Evolutionary conservation across 1,140 invertebrate genomes (phyloP).

Genomic region (Bombus polaris): DNA sequence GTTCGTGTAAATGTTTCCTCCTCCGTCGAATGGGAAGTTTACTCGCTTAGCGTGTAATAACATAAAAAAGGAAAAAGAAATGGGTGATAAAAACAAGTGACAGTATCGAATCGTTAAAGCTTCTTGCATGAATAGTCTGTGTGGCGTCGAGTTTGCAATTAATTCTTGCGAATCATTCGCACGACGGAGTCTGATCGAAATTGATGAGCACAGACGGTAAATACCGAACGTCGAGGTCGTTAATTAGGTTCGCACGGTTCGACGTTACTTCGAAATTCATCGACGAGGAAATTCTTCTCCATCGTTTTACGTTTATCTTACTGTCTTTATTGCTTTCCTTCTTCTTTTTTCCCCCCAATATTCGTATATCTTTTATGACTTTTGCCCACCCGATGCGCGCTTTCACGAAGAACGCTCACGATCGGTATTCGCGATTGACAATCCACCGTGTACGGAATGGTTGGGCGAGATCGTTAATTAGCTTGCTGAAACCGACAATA

Average conservation of each 20-base stretch:
- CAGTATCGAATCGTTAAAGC: background rate
- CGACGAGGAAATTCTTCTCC: background rate
- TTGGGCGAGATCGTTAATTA: slow-evolving; percentile 58
- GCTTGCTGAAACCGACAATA: slow-evolving; percentile 38
- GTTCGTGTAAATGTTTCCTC: background rate
- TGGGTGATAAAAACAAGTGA: background rate
- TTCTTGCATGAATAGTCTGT: background rate
- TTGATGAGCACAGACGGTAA: slow-evolving; percentile 12
- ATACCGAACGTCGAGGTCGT: slow-evolving; percentile 28
- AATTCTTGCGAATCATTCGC: background rate
- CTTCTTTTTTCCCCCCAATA: background rate
- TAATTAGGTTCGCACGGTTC: slow-evolving; percentile 30
- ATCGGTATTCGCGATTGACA: slow-evolving; percentile 39
- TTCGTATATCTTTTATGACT: background rate
- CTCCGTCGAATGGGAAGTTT: background rate
- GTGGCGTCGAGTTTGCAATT: slow-evolving; percentile 5
- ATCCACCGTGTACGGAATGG: background rate
- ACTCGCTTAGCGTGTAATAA: background rate
- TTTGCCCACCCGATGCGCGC: background rate
- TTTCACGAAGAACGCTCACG: background rate
- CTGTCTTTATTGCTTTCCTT: background rate
- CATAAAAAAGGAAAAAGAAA: background rate
- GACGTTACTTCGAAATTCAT: slow-evolving; percentile 6
- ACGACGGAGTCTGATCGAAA: slow-evolving; percentile 17
- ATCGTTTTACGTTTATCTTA: background rate